Percentiles rank a stretch among this genome's conserved stretches.
Conservation (phyloP, 2,888 invertebrate species). For the Eupithecia centaureata region DNA sequence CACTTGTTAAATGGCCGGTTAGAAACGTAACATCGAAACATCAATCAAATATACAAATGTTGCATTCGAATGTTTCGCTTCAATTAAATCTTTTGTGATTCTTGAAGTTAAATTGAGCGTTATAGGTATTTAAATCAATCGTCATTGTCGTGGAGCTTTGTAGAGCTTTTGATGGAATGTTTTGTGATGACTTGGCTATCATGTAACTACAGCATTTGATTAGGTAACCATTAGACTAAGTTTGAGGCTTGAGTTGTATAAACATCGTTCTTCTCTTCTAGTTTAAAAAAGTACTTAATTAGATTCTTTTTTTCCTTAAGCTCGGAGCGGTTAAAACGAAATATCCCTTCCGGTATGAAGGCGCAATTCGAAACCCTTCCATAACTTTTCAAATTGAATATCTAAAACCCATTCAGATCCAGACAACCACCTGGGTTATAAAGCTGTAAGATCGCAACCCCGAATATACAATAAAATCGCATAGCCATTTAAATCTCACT, state of each 20-base stretch:
- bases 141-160: constrained; percentile 56
- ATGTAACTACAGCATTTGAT: background rate
- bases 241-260: background rate
- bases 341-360: background rate
- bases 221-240: background rate
- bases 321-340: background rate
- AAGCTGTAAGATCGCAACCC: constrained; percentile 63
- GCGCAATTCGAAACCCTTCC: background rate
- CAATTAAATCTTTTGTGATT: constrained; percentile 82
- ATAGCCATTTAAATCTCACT: constrained; percentile 81
- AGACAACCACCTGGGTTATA: constrained; percentile 62
- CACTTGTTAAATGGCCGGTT: constrained; percentile 79
- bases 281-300: background rate
- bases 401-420: constrained; percentile 31
- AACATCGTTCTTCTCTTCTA: background rate
- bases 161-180: constrained; percentile 42
- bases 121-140: constrained; percentile 35
- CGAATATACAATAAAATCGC: constrained; percentile 68
- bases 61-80: constrained; percentile 74
- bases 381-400: constrained; percentile 13
- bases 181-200: background rate
- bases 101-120: constrained; percentile 70
- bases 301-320: background rate
- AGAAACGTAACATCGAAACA: constrained; percentile 79
- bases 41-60: constrained; percentile 77